Base-by-base conservation (phyloP, 2,113 vertebrate genomes). In the Corythaeola cristata region DNA sequence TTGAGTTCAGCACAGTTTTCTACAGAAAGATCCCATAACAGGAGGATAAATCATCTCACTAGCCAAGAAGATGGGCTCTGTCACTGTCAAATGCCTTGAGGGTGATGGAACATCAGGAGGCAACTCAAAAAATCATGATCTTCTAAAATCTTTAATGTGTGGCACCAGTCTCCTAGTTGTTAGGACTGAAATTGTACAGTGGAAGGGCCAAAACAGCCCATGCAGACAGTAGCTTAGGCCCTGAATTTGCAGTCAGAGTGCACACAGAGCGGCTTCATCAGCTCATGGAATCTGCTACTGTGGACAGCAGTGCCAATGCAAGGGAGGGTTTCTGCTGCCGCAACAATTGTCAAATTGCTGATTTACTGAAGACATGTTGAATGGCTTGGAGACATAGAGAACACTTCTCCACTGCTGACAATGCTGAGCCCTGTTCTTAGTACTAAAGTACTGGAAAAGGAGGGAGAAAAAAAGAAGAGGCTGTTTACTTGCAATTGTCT, bases 401-500 rank as follows among this genome's bases (percentile, higher is more conserved):
- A 84, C 19, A 21, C 35, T 83, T 50, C 74, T 91, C 64, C 60
- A 81, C 24, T 91, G 76, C 62, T 79, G 80, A 84, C 52, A 95
- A 9, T 50, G 77, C 68, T 62, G 45, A 89, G 84, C 49, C 22
- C 66, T 69, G 69, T 50, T 87, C 68, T 79, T 85, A 69, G 53
- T 33, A 41, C 17, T 62, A 73, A 72, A 75, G 19, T 53, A 76
- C 53, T 89, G n/a, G 62, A 45, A 94, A 89, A 95, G 41, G 26
- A 89, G 41, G 27, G 14, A 85, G 53, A 68, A 82, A 80, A 58
- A 74, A 75, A 52, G 24, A 64, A 52, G 33, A 84, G 26, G 68
- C 62, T 72, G 39, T 80, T 96, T 93, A 82, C 62, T 79, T 89
- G 79, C 55, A 88, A 88, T 82, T 91, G 52, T 74, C 88, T 88